These are phyloP conservation scores for Sericinus montela DNA, from an alignment of 2,888 invertebrate genomes.

Conservation along the genomic window DNA sequence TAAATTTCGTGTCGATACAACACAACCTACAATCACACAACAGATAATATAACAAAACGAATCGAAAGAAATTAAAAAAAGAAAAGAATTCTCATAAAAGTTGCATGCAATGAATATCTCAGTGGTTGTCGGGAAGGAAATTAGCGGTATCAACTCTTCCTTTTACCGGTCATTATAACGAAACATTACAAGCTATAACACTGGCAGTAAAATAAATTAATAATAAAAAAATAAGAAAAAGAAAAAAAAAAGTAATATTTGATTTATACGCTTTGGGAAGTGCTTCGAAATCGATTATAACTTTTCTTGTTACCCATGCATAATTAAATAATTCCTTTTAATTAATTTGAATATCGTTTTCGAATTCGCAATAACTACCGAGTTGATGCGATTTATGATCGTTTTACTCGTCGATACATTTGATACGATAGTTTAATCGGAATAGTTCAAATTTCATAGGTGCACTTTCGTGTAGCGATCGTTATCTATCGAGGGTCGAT, in stretches of 20 bases:
- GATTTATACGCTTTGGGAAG: conserved; percentile 43
- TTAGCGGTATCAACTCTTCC: conserved; percentile 40
- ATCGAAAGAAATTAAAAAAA: conserved; percentile 52
- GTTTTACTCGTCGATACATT: background rate
- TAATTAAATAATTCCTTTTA: conserved; percentile 44
- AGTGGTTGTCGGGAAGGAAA: conserved; percentile 45
- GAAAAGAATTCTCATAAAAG: conserved; percentile 48
- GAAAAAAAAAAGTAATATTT: conserved; percentile 42
- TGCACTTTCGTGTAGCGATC: conserved; percentile 24
- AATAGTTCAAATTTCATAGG: conserved; percentile 14
- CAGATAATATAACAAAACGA: conserved; percentile 72
- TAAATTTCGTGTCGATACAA: conserved; percentile 71
- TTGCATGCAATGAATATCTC: conserved; percentile 56
- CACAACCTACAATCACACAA: conserved; percentile 75
- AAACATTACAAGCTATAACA: conserved; percentile 30
- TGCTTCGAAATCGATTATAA: conserved; percentile 41
- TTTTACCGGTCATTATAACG: conserved; percentile 34
- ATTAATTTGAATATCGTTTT: conserved; percentile 37
- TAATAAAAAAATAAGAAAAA: no score
- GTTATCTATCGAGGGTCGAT: conserved; percentile 41
- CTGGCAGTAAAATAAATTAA: conserved; percentile 34
- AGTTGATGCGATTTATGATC: background rate
- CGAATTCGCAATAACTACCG: conserved; percentile 13
- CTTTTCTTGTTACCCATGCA: conserved; percentile 31
- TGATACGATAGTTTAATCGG: conserved; percentile 7